Percentiles rank a stretch among this genome's conserved stretches.
phyloP scores from a whole-genome alignment of 2,888 invertebrate genomes.

The Ceratothoa steindachneri region DNA sequence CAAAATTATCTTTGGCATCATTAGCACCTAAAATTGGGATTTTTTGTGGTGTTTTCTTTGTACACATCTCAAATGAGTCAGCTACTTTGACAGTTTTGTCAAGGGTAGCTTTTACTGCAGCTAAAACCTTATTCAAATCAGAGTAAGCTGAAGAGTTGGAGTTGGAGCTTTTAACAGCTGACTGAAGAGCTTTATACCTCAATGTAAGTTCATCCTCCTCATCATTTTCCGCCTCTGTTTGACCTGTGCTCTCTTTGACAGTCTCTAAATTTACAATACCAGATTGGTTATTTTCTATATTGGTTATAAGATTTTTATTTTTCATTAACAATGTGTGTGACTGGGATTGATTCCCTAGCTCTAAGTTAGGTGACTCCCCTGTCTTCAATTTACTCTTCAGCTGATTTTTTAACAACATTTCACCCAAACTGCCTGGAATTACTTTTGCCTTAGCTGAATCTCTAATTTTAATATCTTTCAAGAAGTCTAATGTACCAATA shows the following conservation, averaged over 20 bases:
- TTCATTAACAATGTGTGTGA: background rate
- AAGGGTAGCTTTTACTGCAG: background rate
- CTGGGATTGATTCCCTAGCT: background rate
- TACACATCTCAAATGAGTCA: background rate
- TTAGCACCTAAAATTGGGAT: background rate
- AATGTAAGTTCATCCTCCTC: background rate
- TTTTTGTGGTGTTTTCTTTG: background rate
- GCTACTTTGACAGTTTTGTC: background rate
- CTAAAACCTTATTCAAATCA: background rate
- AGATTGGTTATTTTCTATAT: background rate
- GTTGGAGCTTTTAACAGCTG: background rate
- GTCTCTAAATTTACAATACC: background rate
- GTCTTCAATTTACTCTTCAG: slow-evolving; percentile 14
- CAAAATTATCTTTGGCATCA: background rate
- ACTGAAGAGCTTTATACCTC: background rate
- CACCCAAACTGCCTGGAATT: slow-evolving; percentile 33
- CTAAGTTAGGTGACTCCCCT: background rate
- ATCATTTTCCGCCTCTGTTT: background rate
- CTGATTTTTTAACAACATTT: slow-evolving; percentile 32
- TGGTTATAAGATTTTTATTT: background rate
- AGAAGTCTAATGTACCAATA: too few species aligned
- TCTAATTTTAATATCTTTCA: too few species aligned
- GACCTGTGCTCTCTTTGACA: background rate
- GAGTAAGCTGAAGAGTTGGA: background rate
- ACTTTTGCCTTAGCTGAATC: background rate